phyloP scores from a whole-genome alignment of 2,888 invertebrate genomes.

The Cremastinae sp. region DNA sequence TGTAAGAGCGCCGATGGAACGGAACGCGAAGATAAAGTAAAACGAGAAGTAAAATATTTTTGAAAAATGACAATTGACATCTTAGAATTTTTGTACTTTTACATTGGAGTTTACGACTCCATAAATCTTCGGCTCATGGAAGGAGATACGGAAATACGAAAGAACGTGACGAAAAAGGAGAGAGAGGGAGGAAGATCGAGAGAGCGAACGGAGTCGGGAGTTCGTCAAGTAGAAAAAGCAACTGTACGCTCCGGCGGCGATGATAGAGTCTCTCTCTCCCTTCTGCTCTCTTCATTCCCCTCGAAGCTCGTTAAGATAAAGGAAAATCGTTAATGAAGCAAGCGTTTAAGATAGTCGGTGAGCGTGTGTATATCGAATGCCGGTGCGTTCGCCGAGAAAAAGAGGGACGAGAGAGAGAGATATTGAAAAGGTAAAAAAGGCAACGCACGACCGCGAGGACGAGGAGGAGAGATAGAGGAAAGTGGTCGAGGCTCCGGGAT shows the following conservation, averaged over 20 bases:
- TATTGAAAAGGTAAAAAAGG: conserved; percentile 1
- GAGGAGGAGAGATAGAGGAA: neutral
- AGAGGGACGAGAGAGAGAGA: conserved; percentile 1
- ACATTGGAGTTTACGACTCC: neutral
- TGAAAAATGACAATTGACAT: no score
- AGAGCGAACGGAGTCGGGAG: conserved; percentile 9
- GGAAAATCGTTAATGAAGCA: conserved; percentile 50
- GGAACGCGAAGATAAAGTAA: no score
- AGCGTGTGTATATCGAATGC: conserved; percentile 13
- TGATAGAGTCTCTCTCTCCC: conserved; percentile 4
- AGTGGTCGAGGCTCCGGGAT: conserved; percentile 22
- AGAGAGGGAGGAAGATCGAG: conserved; percentile 12
- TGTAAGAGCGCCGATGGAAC: no score
- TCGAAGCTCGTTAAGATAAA: conserved; percentile 45
- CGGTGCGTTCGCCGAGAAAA: conserved; percentile 10
- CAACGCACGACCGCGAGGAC: conserved; percentile 27
- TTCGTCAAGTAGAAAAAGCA: conserved; percentile 45
- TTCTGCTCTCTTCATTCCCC: neutral
- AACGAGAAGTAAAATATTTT: no score
- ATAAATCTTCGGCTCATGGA: neutral
- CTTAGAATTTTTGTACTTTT: neutral
- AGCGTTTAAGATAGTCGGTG: conserved; percentile 42
- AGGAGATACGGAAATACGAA: neutral
- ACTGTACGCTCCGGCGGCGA: conserved; percentile 23
- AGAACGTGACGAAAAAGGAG: neutral